Percentiles rank a stretch among this genome's conserved stretches.
These are phyloP conservation scores for Stramonita haemastoma DNA, from an alignment of 2,888 invertebrate species.

Conservation along the genomic window DNA sequence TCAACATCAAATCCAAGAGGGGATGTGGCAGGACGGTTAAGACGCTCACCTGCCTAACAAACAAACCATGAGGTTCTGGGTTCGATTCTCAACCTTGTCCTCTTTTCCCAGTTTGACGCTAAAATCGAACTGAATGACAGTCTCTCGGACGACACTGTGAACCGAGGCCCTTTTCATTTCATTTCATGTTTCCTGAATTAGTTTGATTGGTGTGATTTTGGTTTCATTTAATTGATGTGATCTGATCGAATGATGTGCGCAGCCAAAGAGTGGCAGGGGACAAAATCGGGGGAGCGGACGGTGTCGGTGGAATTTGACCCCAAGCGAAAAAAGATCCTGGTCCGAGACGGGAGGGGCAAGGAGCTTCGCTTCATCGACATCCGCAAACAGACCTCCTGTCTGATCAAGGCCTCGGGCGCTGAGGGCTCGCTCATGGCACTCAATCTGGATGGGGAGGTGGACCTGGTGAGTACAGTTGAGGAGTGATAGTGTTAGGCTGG, in stretches of 20 bases:
- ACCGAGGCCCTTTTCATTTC: too few species aligned
- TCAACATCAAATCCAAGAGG: too few species aligned
- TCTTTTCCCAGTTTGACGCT: too few species aligned
- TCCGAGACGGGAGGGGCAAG: slow-evolving; percentile 57
- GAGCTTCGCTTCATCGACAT: slow-evolving; percentile 67
- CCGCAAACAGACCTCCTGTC: slow-evolving; percentile 50
- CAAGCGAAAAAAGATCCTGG: slow-evolving; percentile 59
- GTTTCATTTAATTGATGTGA: not conserved
- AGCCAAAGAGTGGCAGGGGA: slow-evolving; percentile 72
- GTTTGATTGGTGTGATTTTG: too few species aligned
- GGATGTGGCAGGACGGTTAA: too few species aligned
- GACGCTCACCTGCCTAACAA: too few species aligned
- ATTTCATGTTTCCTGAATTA: too few species aligned
- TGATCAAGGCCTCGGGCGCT: slow-evolving; percentile 56
- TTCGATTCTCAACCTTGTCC: too few species aligned
- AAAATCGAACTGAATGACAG: too few species aligned
- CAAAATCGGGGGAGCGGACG: slow-evolving; percentile 60
- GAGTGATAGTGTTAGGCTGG: too few species aligned
- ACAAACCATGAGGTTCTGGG: too few species aligned
- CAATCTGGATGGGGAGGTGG: slow-evolving; percentile 62
- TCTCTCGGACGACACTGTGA: too few species aligned
- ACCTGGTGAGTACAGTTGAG: slow-evolving; percentile 56
- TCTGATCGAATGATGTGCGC: not conserved
- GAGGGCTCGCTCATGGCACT: slow-evolving; percentile 55
- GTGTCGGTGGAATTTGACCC: slow-evolving; percentile 63